A percentile compares a stretch with the other conserved stretches of the same genome.
Conservation (phyloP, 2,888 invertebrate genomes). For the Meliscaeva auricollis region DNA sequence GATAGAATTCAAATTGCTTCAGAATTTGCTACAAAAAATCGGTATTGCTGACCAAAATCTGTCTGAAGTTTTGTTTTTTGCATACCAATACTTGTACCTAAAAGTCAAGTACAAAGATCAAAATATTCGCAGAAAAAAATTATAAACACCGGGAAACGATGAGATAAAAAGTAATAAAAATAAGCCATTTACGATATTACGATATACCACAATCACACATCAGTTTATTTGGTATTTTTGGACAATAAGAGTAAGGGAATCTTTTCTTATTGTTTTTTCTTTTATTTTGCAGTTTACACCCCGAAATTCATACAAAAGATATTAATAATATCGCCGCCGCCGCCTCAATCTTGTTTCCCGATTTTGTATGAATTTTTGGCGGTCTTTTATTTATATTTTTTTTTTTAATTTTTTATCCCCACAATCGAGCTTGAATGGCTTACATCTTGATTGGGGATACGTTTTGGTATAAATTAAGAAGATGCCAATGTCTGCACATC, state of each 20-base stretch:
- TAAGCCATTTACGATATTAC: not conserved
- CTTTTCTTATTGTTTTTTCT: not conserved
- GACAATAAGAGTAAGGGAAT: constrained; percentile 12
- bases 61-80: no score
- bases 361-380: constrained; percentile 53
- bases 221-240: not conserved
- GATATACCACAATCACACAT: not conserved
- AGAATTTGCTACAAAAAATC: not conserved
- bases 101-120: not conserved
- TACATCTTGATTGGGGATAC: constrained; percentile 21
- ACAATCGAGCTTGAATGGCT: constrained; percentile 18
- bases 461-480: constrained; percentile 66
- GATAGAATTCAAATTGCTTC: no score
- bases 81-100: no score
- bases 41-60: no score
- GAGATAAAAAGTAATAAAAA: not conserved
- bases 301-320: constrained; percentile 8
- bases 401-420: not conserved
- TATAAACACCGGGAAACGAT: constrained; percentile 2
- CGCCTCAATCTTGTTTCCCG: constrained; percentile 47
- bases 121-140: not conserved
- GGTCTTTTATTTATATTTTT: not conserved
- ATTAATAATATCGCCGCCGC: constrained; percentile 10
- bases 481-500: constrained; percentile 67
- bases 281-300: constrained; percentile 5